Percentiles rank a stretch among this genome's conserved stretches.
Conservation (phyloP, 2,888 invertebrate species). For the Heliconius ethilla region DNA sequence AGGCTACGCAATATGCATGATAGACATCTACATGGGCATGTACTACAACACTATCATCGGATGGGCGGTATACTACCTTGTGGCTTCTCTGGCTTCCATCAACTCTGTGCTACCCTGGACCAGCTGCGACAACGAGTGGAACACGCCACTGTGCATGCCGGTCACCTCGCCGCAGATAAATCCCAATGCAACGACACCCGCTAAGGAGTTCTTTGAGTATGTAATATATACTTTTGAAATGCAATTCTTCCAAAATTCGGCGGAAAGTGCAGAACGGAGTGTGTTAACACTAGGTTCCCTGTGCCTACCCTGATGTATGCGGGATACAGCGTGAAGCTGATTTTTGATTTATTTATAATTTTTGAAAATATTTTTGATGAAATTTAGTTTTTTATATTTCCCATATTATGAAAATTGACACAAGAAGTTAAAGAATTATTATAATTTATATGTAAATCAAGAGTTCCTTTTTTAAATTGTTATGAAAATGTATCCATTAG, state of each 20-base stretch:
- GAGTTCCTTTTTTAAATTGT: too few species aligned
- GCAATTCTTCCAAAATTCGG: too few species aligned
- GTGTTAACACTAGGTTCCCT: too few species aligned
- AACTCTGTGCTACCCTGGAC: slow-evolving; percentile 93
- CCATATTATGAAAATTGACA: too few species aligned
- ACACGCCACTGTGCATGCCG: slow-evolving; percentile 88
- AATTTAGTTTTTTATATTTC: background rate
- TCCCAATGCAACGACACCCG: slow-evolving; percentile 87
- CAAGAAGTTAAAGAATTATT: too few species aligned
- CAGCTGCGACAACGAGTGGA: slow-evolving; percentile 92
- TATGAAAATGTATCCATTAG: too few species aligned
- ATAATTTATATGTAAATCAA: too few species aligned
- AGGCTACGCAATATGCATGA: slow-evolving; percentile 97
- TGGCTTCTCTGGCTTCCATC: slow-evolving; percentile 91
- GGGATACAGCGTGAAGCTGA: too few species aligned
- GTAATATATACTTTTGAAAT: slow-evolving; percentile 52
- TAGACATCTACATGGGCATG: slow-evolving; percentile 97
- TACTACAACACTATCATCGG: slow-evolving; percentile 98
- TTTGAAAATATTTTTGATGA: background rate
- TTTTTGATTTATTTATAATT: background rate
- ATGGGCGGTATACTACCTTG: slow-evolving; percentile 95
- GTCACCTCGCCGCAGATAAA: slow-evolving; percentile 81
- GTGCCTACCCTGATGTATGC: too few species aligned
- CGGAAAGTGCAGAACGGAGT: too few species aligned
- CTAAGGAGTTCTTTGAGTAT: slow-evolving; percentile 95